Base-by-base conservation (phyloP, 2,113 vertebrate genomes). In the Hypocryptadius cinnamomeus region DNA sequence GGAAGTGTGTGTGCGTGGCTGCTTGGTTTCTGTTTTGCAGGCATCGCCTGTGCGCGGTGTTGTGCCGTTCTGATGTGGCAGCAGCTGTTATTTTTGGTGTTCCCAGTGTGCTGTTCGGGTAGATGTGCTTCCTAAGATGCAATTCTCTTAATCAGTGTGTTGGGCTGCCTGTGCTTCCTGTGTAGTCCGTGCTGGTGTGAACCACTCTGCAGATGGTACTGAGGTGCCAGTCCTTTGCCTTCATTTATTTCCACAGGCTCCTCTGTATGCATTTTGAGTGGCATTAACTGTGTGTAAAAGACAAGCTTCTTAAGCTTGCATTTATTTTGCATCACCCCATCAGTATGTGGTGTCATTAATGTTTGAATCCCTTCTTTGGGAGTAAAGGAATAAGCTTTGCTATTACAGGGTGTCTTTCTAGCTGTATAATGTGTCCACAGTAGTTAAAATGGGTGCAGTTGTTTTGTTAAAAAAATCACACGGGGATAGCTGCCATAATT, bases 21-120 rank as follows among this genome's bases (percentile, higher is more conserved):
- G 78, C 76, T 71, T 64, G 4, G 79, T 96, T 93, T 96, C 87
- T 95, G 76, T 96, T 96, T 66, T 78, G 90, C 91, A 91, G 92
- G 76, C 92, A 79, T 53, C 0, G 66, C 82, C 84, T 77, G 87
- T 69, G n/a, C 0, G 24, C 74, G 16, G 71, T 44, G 72, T 79
- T 85, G 76, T 80, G 82, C 85, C 9, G 12, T 47, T 94, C 85
- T 68, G 90, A 78, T 96, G 90, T 95, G 94, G 91, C 94, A 93
- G 89, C 94, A 94, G 79, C 89, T 94, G 89, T 93, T 96, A 87
- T 93, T 95, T 95, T 91, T 89, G 84, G 91, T 47, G 61, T 82
- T 95, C 89, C 87, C 89, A 72, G 86, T 1, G 30, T 85, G 61
- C 92, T 79, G 0, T 72, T 92, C 7, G 37, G 42, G 84, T 79